Conservation (phyloP, 2,113 vertebrate species). For the Poecilia latipinna region DNA sequence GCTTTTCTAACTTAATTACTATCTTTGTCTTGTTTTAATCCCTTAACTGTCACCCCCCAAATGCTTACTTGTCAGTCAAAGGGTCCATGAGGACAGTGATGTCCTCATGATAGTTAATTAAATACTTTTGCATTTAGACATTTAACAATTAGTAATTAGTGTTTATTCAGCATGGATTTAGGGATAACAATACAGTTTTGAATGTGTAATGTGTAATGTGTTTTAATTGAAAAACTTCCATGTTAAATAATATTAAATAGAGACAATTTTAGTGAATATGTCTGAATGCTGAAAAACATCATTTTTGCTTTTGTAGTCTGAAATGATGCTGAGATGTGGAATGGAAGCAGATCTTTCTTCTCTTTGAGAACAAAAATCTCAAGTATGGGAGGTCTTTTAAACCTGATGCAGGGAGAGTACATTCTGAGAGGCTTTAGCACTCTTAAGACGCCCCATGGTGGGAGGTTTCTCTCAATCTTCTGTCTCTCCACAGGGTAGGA, state of each 20-base stretch:
- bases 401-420: slow-evolving; percentile 36
- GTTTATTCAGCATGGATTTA: no score
- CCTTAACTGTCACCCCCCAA: no score
- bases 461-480: slow-evolving; percentile 67
- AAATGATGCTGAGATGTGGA: neutral
- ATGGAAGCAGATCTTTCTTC: neutral
- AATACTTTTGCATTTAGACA: no score
- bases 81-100: no score
- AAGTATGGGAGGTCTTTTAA: slow-evolving; percentile 45
- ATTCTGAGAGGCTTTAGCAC: slow-evolving; percentile 60
- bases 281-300: neutral
- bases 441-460: slow-evolving; percentile 55
- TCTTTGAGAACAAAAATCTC: slow-evolving; percentile 24
- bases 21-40: no score
- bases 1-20: no score
- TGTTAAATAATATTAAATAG: neutral
- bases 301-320: slow-evolving; percentile 5
- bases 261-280: neutral
- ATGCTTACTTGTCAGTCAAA: no score
- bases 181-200: no score
- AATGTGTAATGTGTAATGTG: no score
- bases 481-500: slow-evolving; percentile 33
- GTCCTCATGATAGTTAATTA: no score
- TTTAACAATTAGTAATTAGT: no score
- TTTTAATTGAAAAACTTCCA: no score